Conservation (phyloP, 2,113 vertebrate genomes). For the Spea bombifrons region DNA sequence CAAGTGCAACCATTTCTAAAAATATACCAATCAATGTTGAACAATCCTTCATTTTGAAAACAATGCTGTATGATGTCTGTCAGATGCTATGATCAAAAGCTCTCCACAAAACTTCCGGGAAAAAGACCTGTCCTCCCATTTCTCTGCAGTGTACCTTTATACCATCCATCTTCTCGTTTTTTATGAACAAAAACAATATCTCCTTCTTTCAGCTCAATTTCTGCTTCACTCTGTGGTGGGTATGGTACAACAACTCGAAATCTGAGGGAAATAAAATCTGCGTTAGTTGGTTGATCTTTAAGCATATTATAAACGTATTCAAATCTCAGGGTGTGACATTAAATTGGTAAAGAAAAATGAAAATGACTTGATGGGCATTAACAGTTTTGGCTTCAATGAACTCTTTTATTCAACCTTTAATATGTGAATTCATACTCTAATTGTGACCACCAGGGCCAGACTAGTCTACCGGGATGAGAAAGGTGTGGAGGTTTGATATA, state of each 20-base stretch:
- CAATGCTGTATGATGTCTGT: not conserved
- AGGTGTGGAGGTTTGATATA: no score
- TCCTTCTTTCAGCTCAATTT: slow-evolving; percentile 95
- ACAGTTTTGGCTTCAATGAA: no score
- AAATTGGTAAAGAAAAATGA: no score
- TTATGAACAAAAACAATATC: slow-evolving; percentile 97
- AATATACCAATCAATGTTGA: not conserved
- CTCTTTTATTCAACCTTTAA: no score
- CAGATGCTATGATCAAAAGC: slow-evolving; percentile 73
- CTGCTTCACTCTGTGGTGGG: slow-evolving; percentile 93
- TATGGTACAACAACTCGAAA: slow-evolving; percentile 94
- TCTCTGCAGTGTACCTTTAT: slow-evolving; percentile 93
- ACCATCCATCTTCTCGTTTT: slow-evolving; percentile 97
- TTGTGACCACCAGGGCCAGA: no score
- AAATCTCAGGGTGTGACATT: no score
- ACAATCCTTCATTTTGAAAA: slow-evolving; percentile 10
- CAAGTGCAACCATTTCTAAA: not conserved
- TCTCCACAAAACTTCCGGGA: slow-evolving; percentile 96
- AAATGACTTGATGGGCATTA: no score
- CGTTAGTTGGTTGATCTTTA: not conserved
- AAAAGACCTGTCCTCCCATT: slow-evolving; percentile 94
- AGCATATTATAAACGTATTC: not conserved
- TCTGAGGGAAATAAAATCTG: slow-evolving; percentile 62
- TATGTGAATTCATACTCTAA: no score
- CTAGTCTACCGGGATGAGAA: no score